Evolutionary conservation across 2,888 invertebrate species (phyloP), one percentile per base, ranked within the genome.

Genomic region (Timema podura): DNA sequence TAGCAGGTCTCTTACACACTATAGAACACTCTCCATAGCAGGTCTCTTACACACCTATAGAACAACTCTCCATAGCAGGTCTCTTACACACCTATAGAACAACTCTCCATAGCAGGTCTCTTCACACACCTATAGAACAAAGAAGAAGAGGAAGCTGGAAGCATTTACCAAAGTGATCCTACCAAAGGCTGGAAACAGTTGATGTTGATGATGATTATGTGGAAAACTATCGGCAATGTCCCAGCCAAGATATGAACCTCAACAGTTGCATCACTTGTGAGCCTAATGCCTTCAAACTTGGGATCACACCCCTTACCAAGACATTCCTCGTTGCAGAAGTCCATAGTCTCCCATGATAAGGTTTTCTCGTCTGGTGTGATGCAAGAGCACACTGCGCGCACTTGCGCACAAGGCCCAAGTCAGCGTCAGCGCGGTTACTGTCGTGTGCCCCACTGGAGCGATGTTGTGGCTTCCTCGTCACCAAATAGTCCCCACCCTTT

Each of bases 271-370:
- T 45, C 13, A 64, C 11, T 30, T 45, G 44, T 44, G n/a, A 9
- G 64, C 16, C 64, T 44, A 30, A 15, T n/a, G 16, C 8, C 57
- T 54, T n/a, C 10, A 5, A 7, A 15, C 10, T n/a, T 44, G 16
- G 45, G 6, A 61, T 9, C 9, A 3, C 30, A 30, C 2, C n/a
- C 13, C 69, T 74, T 84, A 75, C 92, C 91, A 76, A 95, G 83
- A 78, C 96, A 96, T 68, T 88, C 85, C 80, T 95, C 95, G 74
- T 92, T 91, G 79, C 96, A 96, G 79, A 93, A 96, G 79, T 96
- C 95, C 91, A 95, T 92, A 0, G 95, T 93, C 81, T 96, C 95
- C 96, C 96, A 96, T 0, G 90, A 88, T 15, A 93, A 82, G 77
- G 89, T 87, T 73, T 87, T 87, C 48, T 90, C 90, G 66, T 87